Evolutionary conservation across 2,888 invertebrate species (phyloP), one percentile per base, ranked within the genome.

Genomic region (Chloroclysta siterata): DNA sequence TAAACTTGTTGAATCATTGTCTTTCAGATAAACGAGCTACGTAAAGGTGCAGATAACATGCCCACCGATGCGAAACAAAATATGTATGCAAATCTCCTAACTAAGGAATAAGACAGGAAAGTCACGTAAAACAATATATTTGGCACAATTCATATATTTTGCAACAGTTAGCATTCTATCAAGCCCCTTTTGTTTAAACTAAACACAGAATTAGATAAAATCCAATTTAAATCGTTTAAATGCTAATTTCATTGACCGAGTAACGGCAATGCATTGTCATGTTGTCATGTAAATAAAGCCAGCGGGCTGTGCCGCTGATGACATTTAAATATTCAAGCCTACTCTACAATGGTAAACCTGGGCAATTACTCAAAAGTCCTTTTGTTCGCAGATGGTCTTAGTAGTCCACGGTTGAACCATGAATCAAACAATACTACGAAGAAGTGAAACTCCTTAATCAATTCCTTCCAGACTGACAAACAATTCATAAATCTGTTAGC

Each of bases 301-400:
- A n/a, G n/a, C n/a, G n/a, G n/a, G 56, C 47, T 54, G 53, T 36
- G 58, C 46, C 50, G 58, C 50, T 63, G 67, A 50, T 65, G 58
- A 44, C 57, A 65, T 69, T 68, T 67, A 60, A 71, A 75, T 75
- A 72, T 70, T 70, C 52, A 74, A 70, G 60, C 67, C 52, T 63
- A 63, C 62, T 68, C 56, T 66, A 60, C 63, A 60, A 69, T 71
- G 71, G 70, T 66, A 63, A 66, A 74, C 71, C 68, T 59, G 53
- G 52, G 66, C 72, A 78, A 80, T 81, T 80, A 79, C 76, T 78
- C 70, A 74, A 73, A 65, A 79, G 73, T 72, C 73, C 75, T 78
- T 17, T 78, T 78, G 77, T 76, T 70, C 59, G 65, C 67, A 66
- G 66, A 69, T 73, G 70, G 72, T 72, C 71, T 62, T 67, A 72